Evolutionary conservation across 2,888 invertebrate genomes (phyloP), one percentile per base, ranked within the genome.

Genomic region (Unio pictorum): DNA sequence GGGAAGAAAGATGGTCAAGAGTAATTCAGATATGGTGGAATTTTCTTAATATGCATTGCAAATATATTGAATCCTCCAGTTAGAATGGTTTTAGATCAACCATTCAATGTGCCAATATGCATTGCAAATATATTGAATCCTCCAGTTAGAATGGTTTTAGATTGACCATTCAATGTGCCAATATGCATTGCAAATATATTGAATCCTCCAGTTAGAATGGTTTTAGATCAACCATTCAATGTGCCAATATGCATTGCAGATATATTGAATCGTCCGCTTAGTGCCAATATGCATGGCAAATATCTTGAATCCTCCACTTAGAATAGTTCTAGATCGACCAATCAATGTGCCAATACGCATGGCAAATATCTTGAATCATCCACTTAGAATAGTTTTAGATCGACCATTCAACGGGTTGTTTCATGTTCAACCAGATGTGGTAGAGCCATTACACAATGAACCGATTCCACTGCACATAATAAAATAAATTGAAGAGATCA

Each of bases 21-120:
- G 23, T 23, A 64, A 64, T 28, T 55, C 64, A 54, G 54, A 55
- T 56, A 64, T 64, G 56, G 7, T 56, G n/a, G 64, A 56, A 3
- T 64, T 64, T 64, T 23, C 23, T 23, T 23, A 23, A 23, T 23
- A 23, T 23, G 23, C 23, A 23, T 23, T 23, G 23, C 23, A 23
- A 23, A 23, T 23, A 23, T 23, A 23, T 23, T 23, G 23, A 23
- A 23, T 23, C 23, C 23, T 23, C 23, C 23, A 23, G 23, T 23
- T 23, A 23, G 23, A 23, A 23, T 23, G 23, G 23, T 23, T 23
- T 23, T 23, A 23, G 23, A 23, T 23, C 23, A 23, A 23, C 23
- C 23, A 23, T 23, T 23, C 23, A 23, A 23, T 23, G 23, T 55
- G 54, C 56, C 64, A 20, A 5, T 64, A 18, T 23, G 23, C 23